phyloP scores from a whole-genome alignment of 92 coral and sea anemone species.

The Hydrozoanthus gracilis region DNA sequence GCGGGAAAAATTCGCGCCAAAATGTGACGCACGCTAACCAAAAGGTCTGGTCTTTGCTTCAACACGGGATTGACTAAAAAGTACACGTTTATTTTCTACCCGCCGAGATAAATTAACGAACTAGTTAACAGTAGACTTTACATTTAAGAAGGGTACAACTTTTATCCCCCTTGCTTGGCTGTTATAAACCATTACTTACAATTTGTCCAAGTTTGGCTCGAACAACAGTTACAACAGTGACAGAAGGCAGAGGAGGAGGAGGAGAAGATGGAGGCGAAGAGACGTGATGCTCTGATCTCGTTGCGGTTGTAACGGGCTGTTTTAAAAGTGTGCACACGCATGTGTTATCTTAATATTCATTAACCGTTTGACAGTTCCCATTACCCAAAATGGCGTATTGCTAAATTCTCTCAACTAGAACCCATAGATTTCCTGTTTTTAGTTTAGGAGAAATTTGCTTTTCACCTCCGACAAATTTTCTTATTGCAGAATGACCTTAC shows the following conservation, averaged over 20 bases:
- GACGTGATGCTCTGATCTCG: slow-evolving; percentile 7
- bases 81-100: neutral
- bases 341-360: neutral
- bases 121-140: too few species aligned
- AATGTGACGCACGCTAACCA: neutral
- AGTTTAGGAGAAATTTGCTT: neutral
- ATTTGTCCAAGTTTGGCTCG: slow-evolving; percentile 31
- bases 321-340: slow-evolving; percentile 9
- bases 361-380: too few species aligned
- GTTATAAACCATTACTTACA: slow-evolving; percentile 12
- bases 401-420: too few species aligned
- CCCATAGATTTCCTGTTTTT: too few species aligned
- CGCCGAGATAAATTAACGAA: too few species aligned
- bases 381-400: too few species aligned
- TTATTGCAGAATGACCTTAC: too few species aligned
- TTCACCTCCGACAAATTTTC: too few species aligned
- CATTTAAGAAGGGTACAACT: too few species aligned
- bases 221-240: slow-evolving; percentile 18
- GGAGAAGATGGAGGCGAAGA: neutral
- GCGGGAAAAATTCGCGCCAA: neutral
- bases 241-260: slow-evolving; percentile 13
- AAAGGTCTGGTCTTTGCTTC: neutral
- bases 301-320: slow-evolving; percentile 26
- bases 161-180: neutral
- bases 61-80: neutral